A percentile compares a stretch with the other conserved stretches of the same genome.
phyloP scores from a whole-genome alignment of 2,113 vertebrate genomes.

The Athene noctua region DNA sequence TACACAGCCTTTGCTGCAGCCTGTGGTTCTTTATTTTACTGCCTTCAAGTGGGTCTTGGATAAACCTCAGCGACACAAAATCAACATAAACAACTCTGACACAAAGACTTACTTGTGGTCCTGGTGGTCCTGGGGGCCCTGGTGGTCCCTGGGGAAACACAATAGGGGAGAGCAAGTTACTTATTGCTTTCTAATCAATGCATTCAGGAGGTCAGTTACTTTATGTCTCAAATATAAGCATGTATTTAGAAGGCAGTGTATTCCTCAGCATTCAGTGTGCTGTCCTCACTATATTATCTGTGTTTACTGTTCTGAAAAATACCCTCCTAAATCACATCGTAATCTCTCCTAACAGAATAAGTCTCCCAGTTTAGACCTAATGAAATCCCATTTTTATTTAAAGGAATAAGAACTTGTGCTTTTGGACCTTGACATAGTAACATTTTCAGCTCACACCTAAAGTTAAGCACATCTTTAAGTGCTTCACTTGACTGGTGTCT shows the following conservation, averaged over 20 bases:
- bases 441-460: background rate
- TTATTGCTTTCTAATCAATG: background rate
- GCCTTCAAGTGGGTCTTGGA: background rate
- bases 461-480: background rate
- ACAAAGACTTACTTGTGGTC: slow-evolving; percentile 81
- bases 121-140: slow-evolving; percentile 81
- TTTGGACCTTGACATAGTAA: background rate
- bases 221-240: background rate
- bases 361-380: background rate
- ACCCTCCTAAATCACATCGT: background rate
- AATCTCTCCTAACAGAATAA: background rate
- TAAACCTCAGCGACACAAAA: background rate
- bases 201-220: background rate
- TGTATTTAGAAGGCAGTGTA: background rate
- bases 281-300: background rate
- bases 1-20: background rate
- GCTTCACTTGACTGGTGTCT: background rate
- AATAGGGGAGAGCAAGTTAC: background rate
- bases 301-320: background rate
- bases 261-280: background rate
- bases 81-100: background rate
- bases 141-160: slow-evolving; percentile 80
- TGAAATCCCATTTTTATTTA: background rate
- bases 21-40: background rate
- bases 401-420: background rate